Conservation (phyloP, 2,113 vertebrate genomes). For the Gobio gobio region DNA sequence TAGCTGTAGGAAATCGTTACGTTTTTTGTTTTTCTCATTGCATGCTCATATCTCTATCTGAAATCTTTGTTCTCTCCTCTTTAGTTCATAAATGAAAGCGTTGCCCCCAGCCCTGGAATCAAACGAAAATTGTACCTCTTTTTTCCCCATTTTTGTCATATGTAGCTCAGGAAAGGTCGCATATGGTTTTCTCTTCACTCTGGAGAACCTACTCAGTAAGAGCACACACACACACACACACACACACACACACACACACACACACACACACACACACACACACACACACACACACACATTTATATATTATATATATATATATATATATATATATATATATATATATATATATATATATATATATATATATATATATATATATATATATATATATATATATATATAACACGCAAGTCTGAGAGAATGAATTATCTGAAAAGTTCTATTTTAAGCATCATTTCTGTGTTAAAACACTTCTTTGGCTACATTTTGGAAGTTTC, state of each 20-base stretch:
- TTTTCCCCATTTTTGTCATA: background rate
- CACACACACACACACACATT: background rate
- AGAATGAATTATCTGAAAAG: background rate
- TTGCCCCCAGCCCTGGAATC: background rate
- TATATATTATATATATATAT: no score
- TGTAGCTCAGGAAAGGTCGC: background rate
- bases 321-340: no score
- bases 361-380: no score
- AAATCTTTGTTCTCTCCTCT: background rate
- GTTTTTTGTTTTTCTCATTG: background rate
- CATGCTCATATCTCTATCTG: background rate
- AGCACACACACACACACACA: no score
- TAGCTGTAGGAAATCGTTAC: background rate
- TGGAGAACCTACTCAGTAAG: background rate
- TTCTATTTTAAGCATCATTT: background rate
- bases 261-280: no score
- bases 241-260: no score
- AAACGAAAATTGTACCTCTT: background rate
- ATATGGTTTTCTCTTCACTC: background rate
- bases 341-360: no score
- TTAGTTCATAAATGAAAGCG: constrained; percentile 14
- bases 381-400: no score
- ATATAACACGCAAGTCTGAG: background rate
- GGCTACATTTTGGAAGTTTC: background rate
- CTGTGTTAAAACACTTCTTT: background rate